phyloP scores from a whole-genome alignment of 2,888 invertebrate genomes.

The Auanema freiburgensis region DNA sequence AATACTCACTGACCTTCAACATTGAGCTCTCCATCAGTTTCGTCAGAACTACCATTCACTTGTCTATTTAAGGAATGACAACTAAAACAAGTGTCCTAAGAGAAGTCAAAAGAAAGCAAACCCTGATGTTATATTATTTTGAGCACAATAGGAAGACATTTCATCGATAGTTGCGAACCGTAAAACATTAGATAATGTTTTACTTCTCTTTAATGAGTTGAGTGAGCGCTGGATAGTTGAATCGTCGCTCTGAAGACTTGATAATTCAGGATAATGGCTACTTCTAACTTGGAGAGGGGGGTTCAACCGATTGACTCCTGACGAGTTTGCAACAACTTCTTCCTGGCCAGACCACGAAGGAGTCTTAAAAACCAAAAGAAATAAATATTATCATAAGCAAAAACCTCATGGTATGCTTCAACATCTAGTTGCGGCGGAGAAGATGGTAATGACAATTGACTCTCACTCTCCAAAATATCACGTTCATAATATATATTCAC shows the following conservation, averaged over 20 bases:
- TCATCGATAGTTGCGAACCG: background rate
- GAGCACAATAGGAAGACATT: background rate
- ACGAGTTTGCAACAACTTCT: slow-evolving; percentile 1
- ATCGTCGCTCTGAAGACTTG: background rate
- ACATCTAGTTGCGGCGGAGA: background rate
- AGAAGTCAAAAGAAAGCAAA: background rate
- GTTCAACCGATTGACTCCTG: background rate
- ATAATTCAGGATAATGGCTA: background rate
- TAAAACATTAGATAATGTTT: background rate
- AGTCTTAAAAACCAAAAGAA: background rate
- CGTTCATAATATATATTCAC: slow-evolving; percentile 8
- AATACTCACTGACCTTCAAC: no score
- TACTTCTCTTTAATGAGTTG: background rate
- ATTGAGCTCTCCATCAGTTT: no score
- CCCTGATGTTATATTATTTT: background rate
- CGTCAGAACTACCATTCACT: no score
- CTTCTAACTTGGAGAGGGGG: background rate
- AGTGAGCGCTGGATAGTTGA: background rate
- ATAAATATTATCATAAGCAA: background rate
- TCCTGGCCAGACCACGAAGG: background rate
- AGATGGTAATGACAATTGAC: background rate
- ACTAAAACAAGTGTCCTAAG: no score
- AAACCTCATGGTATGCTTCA: slow-evolving; percentile 1
- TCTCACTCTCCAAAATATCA: background rate
- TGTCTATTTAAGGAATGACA: no score